These are phyloP conservation scores for Enteromius argenteus DNA, from an alignment of 2,797 vertebrate species.

Conservation along the genomic window DNA sequence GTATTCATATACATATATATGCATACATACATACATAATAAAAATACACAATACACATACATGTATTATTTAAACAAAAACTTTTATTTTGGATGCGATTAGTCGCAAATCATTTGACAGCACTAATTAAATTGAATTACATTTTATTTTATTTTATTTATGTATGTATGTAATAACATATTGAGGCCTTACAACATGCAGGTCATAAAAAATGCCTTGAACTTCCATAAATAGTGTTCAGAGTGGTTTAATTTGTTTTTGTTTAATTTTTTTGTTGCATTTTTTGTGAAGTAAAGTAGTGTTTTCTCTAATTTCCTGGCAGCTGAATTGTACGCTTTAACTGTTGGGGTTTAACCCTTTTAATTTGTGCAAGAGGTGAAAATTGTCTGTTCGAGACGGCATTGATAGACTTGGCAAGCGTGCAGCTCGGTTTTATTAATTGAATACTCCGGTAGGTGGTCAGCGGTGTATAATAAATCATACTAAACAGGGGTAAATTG, in stretches of 20 bases:
- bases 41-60: too few species aligned
- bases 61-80: too few species aligned
- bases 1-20: too few species aligned
- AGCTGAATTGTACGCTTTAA: background rate
- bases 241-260: background rate
- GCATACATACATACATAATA: too few species aligned
- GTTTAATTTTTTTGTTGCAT: background rate
- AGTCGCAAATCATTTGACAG: too few species aligned
- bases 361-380: background rate
- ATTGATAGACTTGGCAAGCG: conserved; percentile 42
- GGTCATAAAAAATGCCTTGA: background rate
- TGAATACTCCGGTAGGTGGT: conserved; percentile 52
- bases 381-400: conserved; percentile 15
- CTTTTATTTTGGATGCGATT: too few species aligned
- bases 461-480: conserved; percentile 56
- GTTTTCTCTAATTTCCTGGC: background rate
- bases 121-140: too few species aligned
- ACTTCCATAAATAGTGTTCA: background rate
- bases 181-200: background rate
- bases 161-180: background rate
- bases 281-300: background rate
- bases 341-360: background rate
- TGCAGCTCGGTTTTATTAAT: conserved; percentile 45
- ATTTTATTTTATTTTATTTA: too few species aligned
- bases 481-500: conserved; percentile 54